Base-by-base conservation (phyloP, 2,888 invertebrate genomes). In the Drosophila subsilvestris region DNA sequence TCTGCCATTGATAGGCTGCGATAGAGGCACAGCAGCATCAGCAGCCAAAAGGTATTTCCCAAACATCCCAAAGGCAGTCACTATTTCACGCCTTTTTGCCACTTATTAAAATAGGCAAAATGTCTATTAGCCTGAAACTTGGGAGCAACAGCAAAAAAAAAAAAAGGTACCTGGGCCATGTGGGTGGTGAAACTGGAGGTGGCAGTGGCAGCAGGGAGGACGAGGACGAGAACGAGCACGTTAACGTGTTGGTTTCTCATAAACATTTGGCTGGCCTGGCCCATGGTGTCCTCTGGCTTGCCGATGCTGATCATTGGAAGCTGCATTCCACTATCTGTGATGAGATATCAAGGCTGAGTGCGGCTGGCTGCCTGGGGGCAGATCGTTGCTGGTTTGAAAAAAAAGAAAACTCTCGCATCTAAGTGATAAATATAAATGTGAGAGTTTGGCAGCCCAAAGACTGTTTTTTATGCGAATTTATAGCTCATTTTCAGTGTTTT, bases 81-180 rank as follows among this genome's bases (percentile, higher is more conserved):
- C 78, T 85, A 85, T 87, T 90, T 89, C 86, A 87, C 87, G 89
- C 90, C 89, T 88, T 90, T 75, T 85, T 84, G 81, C 86, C 85
- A 77, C 81, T 89, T 86, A 87, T 87, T 87, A 87, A 90, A 88
- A 87, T 86, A 88, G 89, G 88, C 86, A 86, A 85, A 85, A 87
- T 84, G 83, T 84, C 83, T 84, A 87, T 84, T 84, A 81, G 74
- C 62, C 76, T 60, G 47, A 20, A 25, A 22, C 17, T 20, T 43
- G 45, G 27, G 17, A 14, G 43, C 8, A 6, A n/a, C n/a, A n/a
- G n/a, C 14, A 27, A 22, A 32, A 3, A 27, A 18, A 6, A 47
- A 17, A 42, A 42, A 25, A 32, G 37, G 3, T 1, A 32, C 22
- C 22, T 2, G 22, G 22, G 3, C 48, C 42, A 65, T 66, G 66